A percentile compares a stretch with the other conserved stretches of the same genome.
These are phyloP conservation scores for Acinonyx jubatus DNA, from an alignment of 2,113 vertebrate species.

Conservation along the genomic window DNA sequence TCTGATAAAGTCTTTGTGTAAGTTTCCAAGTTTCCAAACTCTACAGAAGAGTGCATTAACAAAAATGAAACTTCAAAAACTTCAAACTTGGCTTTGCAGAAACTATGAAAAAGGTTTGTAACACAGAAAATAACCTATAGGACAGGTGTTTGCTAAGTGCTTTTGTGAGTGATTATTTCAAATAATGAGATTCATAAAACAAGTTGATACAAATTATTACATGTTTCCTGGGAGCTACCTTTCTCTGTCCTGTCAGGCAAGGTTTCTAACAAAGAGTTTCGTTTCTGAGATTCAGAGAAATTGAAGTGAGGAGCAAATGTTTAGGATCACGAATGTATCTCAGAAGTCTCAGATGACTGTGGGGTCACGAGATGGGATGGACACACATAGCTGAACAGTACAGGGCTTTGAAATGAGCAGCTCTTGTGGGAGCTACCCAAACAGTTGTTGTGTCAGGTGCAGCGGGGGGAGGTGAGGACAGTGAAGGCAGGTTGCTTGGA, in stretches of 20 bases:
- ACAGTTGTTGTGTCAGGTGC: slow-evolving; percentile 92
- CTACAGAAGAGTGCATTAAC: not conserved
- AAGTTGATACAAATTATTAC: not conserved
- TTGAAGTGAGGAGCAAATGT: slow-evolving; percentile 81
- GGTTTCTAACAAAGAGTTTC: slow-evolving; percentile 65
- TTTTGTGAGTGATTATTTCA: not conserved
- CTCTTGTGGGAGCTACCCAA: slow-evolving; percentile 79
- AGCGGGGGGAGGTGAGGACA: slow-evolving; percentile 59
- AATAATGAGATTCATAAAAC: not conserved
- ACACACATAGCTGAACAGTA: slow-evolving; percentile 78
- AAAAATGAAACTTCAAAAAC: not conserved
- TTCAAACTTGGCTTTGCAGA: not conserved
- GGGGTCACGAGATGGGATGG: slow-evolving; percentile 74
- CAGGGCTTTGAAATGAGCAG: slow-evolving; percentile 89
- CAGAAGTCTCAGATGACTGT: slow-evolving; percentile 85
- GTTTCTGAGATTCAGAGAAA: slow-evolving; percentile 77
- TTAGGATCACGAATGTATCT: slow-evolving; percentile 76
- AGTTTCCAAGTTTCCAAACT: not conserved
- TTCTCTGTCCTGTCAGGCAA: not conserved
- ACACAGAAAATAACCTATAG: not conserved
- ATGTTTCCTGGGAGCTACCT: not conserved
- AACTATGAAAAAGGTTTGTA: not conserved
- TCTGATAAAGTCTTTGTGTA: not conserved
- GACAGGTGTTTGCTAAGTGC: not conserved
- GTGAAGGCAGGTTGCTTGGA: slow-evolving; percentile 76